These are phyloP conservation scores for Delichon dasypus DNA, from an alignment of 2,797 vertebrate genomes.

Conservation along the genomic window DNA sequence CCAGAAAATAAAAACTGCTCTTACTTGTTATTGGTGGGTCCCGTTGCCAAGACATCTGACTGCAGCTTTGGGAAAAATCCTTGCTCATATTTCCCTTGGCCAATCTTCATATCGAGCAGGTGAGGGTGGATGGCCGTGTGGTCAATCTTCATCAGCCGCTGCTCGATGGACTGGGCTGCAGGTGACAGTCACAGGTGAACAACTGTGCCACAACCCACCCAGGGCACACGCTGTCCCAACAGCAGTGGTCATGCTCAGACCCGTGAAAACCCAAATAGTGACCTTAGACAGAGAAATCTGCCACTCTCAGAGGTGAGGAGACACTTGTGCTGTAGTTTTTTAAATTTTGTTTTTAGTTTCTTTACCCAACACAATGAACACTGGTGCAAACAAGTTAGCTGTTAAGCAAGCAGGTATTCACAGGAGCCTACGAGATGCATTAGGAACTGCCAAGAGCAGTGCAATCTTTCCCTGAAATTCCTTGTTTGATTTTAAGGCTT, in stretches of 20 bases:
- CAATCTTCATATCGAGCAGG: constrained; percentile 97
- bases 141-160: constrained; percentile 91
- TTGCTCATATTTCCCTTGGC: constrained; percentile 94
- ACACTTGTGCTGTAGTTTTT: neutral
- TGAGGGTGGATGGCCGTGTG: constrained; percentile 97
- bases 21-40: constrained; percentile 94
- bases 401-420: constrained; percentile 20
- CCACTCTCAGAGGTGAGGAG: neutral
- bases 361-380: neutral
- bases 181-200: constrained; percentile 44
- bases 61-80: constrained; percentile 96
- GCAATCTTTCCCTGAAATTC: neutral
- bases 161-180: constrained; percentile 90
- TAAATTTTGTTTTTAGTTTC: neutral
- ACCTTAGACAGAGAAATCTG: neutral
- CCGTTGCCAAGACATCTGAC: constrained; percentile 87
- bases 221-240: rapidly evolving
- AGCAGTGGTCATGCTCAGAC: neutral
- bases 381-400: neutral
- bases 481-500: neutral
- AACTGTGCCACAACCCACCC: rapidly evolving
- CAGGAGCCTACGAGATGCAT: neutral
- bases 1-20: constrained; percentile 29
- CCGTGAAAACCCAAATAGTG: neutral
- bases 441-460: neutral